A percentile compares a stretch with the other conserved stretches of the same genome.
Conservation (phyloP, 1,140 invertebrate species). For the Apis cerana region DNA sequence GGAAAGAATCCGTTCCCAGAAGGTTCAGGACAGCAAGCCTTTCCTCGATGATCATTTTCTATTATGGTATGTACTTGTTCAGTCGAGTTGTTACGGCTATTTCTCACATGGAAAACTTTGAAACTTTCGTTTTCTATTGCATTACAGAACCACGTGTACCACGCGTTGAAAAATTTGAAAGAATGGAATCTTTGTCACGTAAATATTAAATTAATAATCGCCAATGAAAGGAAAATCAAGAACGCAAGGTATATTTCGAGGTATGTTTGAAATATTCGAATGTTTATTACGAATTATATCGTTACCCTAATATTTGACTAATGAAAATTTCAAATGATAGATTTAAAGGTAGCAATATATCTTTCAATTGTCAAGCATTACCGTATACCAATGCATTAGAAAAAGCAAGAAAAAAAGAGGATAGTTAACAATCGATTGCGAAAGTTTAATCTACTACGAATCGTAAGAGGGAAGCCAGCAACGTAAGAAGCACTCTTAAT, state of each 20-base stretch:
- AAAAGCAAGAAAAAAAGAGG: not conserved
- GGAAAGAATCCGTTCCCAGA: slow-evolving; percentile 41
- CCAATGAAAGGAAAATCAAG: not conserved
- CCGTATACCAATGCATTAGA: too few relatives aligned
- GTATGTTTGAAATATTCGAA: not conserved
- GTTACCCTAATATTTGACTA: too few relatives aligned
- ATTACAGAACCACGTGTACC: too few relatives aligned
- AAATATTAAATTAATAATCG: not conserved
- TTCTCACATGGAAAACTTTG: not conserved
- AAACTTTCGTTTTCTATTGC: not conserved
- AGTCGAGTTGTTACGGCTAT: not conserved
- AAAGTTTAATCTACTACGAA: not conserved
- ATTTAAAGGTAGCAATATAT: not conserved
- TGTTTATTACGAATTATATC: too few relatives aligned
- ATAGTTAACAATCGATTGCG: not conserved
- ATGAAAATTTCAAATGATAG: not conserved
- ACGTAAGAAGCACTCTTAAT: not conserved
- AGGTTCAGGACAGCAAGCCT: not conserved
- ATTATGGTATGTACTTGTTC: not conserved
- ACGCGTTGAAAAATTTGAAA: not conserved
- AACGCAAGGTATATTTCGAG: not conserved
- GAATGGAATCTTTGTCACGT: not conserved
- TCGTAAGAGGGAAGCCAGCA: not conserved
- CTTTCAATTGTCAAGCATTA: not conserved
- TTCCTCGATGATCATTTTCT: slow-evolving; percentile 1